These are phyloP conservation scores for Eupithecia exiguata DNA, from an alignment of 2,888 invertebrate species.

Conservation along the genomic window DNA sequence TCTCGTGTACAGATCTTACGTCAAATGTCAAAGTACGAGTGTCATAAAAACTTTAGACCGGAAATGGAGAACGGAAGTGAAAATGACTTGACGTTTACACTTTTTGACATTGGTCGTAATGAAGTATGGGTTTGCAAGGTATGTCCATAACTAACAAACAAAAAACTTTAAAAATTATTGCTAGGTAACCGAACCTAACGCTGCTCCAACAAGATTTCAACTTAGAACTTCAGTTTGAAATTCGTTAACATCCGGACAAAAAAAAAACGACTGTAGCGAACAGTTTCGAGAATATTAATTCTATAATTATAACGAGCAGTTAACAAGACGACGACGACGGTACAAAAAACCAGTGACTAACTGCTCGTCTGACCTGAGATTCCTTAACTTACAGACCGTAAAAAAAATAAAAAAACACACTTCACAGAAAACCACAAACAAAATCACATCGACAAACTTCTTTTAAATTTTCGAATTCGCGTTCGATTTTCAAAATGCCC, in stretches of 20 bases:
- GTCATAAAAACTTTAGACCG: slow-evolving; percentile 14
- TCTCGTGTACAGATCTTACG: slow-evolving; percentile 6
- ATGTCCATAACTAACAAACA: not conserved
- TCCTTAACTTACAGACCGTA: slow-evolving; percentile 43
- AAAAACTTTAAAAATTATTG: too few relatives aligned
- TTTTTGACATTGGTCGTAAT: not conserved
- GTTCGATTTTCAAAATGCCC: slow-evolving; percentile 60
- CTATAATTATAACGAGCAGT: slow-evolving; percentile 37
- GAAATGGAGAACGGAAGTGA: slow-evolving; percentile 16
- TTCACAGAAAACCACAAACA: slow-evolving; percentile 58
- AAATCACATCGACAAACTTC: slow-evolving; percentile 72
- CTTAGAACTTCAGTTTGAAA: not conserved
- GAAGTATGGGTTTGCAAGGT: not conserved
- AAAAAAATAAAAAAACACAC: slow-evolving; percentile 49
- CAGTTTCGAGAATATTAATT: slow-evolving; percentile 36
- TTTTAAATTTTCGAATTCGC: slow-evolving; percentile 61
- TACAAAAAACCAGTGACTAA: slow-evolving; percentile 58
- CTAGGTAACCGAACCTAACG: not conserved
- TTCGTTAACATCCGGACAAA: slow-evolving; percentile 17
- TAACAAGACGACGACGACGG: slow-evolving; percentile 52
- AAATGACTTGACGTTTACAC: not conserved
- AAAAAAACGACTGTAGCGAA: slow-evolving; percentile 12
- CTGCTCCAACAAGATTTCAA: not conserved
- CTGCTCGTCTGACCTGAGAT: slow-evolving; percentile 39
- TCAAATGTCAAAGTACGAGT: slow-evolving; percentile 24